A percentile compares a stretch with the other conserved stretches of the same genome.
These are phyloP conservation scores for Numida meleagris DNA, from an alignment of 2,113 vertebrate genomes.

Conservation along the genomic window DNA sequence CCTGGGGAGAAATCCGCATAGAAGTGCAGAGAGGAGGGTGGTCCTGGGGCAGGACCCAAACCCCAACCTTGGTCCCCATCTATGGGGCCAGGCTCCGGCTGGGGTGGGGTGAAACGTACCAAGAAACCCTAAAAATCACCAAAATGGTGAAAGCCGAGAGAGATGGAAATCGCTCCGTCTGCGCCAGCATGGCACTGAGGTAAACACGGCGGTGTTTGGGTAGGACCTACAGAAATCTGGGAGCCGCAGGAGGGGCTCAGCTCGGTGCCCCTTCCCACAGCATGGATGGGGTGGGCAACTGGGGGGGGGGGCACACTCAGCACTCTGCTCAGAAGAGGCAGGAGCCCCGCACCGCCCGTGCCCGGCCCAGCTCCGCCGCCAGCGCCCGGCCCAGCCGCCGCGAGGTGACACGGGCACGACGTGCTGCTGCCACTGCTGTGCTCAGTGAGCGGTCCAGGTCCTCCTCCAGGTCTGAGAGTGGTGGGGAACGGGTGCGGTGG, in stretches of 20 bases:
- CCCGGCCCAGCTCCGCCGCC: conserved; percentile 73
- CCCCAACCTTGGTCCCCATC: neutral
- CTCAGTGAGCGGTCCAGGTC: conserved; percentile 76
- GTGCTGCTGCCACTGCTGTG: conserved; percentile 77
- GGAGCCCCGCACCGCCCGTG: conserved; percentile 67
- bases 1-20: neutral
- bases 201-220: neutral
- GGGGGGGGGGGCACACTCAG: neutral
- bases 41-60: neutral
- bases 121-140: neutral
- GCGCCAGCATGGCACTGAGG: conserved; percentile 25
- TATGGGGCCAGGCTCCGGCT: neutral
- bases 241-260: neutral
- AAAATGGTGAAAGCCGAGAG: too few species aligned
- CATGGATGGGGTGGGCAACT: too few species aligned
- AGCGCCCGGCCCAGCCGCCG: conserved; percentile 79
- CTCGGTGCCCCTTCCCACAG: fast-evolving
- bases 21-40: neutral
- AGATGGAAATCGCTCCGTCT: neutral
- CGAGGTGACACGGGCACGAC: conserved; percentile 73
- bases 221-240: neutral
- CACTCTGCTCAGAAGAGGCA: conserved; percentile 75
- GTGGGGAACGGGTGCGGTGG: fast-evolving
- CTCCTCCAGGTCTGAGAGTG: conserved; percentile 34
- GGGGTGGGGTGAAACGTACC: neutral